Evolutionary conservation across 2,113 vertebrate species (phyloP).

Genomic region (Polypterus bichir): DNA sequence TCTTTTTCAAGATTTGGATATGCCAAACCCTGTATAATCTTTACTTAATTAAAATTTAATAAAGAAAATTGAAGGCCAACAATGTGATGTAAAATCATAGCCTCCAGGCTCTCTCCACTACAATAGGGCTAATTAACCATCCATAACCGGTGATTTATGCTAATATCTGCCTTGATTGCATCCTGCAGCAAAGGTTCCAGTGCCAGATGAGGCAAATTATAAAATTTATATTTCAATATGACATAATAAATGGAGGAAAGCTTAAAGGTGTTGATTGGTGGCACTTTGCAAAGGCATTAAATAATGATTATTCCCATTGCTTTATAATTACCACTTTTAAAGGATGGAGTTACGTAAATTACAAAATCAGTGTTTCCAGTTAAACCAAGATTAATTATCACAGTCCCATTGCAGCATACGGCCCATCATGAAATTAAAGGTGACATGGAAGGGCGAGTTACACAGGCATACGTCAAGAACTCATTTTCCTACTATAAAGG

Average conservation of each 20-base stretch:
- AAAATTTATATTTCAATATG: slow-evolving; percentile 18
- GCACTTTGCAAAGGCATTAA: not conserved
- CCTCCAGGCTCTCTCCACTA: slow-evolving; percentile 2
- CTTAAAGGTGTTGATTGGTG: slow-evolving; percentile 7
- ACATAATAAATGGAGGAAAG: slow-evolving; percentile 8
- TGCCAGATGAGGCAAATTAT: slow-evolving; percentile 20
- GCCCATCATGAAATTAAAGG: too few species aligned
- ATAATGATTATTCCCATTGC: too few species aligned
- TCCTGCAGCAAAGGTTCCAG: slow-evolving; percentile 7
- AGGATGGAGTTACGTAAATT: too few species aligned
- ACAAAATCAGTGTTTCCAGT: too few species aligned
- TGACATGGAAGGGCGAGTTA: too few species aligned
- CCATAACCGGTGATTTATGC: slow-evolving; percentile 22
- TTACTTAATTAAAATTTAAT: slow-evolving; percentile 6
- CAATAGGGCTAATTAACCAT: slow-evolving; percentile 24
- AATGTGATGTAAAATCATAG: not conserved
- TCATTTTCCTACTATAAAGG: too few species aligned
- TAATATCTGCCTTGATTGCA: slow-evolving; percentile 23
- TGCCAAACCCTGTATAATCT: not conserved
- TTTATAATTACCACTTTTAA: too few species aligned
- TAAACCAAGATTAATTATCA: too few species aligned
- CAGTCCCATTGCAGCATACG: too few species aligned
- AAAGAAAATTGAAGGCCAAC: slow-evolving; percentile 4
- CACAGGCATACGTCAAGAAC: too few species aligned
- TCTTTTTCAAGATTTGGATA: not conserved